These are phyloP conservation scores for Saccopteryx leptura DNA, from an alignment of 2,113 vertebrate genomes.

Conservation along the genomic window DNA sequence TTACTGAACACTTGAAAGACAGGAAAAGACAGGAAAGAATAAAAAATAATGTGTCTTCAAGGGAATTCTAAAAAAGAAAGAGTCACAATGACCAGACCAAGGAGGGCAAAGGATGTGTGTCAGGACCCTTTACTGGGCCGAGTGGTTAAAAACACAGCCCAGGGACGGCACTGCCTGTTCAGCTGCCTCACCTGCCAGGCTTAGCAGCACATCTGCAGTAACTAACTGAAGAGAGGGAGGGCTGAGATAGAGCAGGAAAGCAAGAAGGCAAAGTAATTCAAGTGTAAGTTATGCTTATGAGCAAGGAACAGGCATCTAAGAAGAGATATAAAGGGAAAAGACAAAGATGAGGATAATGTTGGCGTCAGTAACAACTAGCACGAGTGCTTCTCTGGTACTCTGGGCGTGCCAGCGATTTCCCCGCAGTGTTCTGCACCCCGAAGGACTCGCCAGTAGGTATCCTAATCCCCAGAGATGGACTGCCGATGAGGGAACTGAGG, in stretches of 20 bases:
- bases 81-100: constrained; percentile 27
- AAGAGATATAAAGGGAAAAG: neutral
- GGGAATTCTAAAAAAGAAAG: constrained; percentile 40
- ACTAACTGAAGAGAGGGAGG: neutral
- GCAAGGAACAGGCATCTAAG: constrained; percentile 32
- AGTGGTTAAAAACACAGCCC: neutral
- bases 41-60: neutral
- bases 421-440: neutral
- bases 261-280: constrained; percentile 10
- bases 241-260: neutral
- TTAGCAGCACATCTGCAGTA: neutral
- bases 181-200: neutral
- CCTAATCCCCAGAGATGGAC: neutral
- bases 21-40: constrained; percentile 46
- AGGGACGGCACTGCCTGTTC: neutral
- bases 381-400: neutral
- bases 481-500: neutral
- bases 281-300: neutral
- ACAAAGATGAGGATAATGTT: neutral
- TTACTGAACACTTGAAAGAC: constrained; percentile 22
- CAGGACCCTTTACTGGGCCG: neutral
- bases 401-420: neutral
- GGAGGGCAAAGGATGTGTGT: neutral
- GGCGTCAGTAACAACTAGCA: neutral
- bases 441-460: neutral